Evolutionary conservation across 2,797 vertebrate species (phyloP), one percentile per base, ranked within the genome.

Genomic region (Pteropus rufus): DNA sequence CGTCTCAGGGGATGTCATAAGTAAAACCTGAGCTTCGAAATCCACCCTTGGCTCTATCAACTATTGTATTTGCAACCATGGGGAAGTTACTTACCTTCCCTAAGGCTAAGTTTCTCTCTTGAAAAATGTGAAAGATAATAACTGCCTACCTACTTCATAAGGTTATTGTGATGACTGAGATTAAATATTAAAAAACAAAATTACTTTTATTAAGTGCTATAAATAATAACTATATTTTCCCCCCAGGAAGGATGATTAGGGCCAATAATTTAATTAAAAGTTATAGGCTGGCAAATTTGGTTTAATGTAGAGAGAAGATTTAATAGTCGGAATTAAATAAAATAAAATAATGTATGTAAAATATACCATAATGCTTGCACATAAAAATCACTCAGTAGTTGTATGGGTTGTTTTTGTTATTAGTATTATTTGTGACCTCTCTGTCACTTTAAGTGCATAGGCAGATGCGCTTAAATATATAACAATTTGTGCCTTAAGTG

Each of bases 121-220:
- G 21, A 91, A 86, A 82, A 79, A 49, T 44, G 24, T 36, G 31
- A 77, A 44, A 85, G 94, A 79, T 79, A 62, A 23, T 88, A 81
- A 36, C 29, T 39, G 11, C 49, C 49, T 34, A 49, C 21, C 26
- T 64, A n/a, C 24, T 62, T 73, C 44, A 54, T 69, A 39, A 26
- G 23, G 11, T 65, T 64, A 7, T 58, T 72, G 5, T 82, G 41
- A n/a, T 91, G 46, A 44, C 36, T 96, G 41, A 58, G 19, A 67
- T 85, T 67, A 72, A 76, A 69, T 1, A 34, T 60, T 60, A 5
- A 84, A 54, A 54, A 52, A 29, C 21, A 58, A 58, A 83, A 49
- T 89, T 52, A 92, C 19, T 82, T 94, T 93, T 80, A 81, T 54
- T 79, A 92, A 82, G 7, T 84, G 34, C 15, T 82, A 19, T 81